These are phyloP conservation scores for Zelostemma sp. DNA, from an alignment of 1,140 invertebrate species.

Conservation along the genomic window DNA sequence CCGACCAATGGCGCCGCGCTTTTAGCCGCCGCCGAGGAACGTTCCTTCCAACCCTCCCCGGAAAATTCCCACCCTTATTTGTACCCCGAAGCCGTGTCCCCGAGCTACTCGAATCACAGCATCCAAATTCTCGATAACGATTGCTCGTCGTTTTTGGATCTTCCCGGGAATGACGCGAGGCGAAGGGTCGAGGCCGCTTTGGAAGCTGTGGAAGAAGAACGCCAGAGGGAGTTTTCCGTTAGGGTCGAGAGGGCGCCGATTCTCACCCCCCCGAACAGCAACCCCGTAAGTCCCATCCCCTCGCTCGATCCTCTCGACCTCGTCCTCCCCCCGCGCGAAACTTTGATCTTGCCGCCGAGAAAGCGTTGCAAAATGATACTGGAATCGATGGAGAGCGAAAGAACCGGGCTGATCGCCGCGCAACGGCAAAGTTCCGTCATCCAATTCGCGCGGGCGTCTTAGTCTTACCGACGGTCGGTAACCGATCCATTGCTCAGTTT, in stretches of 20 bases:
- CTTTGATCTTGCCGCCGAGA: constrained; percentile 79
- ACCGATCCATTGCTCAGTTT: no score
- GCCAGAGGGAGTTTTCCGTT: constrained; percentile 36
- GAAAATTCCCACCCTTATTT: constrained; percentile 49
- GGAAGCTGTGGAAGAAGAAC: constrained; percentile 70
- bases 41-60: constrained; percentile 38
- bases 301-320: constrained; percentile 74
- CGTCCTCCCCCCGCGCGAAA: constrained; percentile 72
- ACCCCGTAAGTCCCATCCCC: constrained; percentile 72
- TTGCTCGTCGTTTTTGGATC: constrained; percentile 57
- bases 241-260: constrained; percentile 64
- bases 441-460: constrained; percentile 79
- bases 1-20: constrained; percentile 51
- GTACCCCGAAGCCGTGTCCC: constrained; percentile 51
- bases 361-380: constrained; percentile 85
- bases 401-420: constrained; percentile 60
- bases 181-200: constrained; percentile 79
- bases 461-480: no score
- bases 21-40: constrained; percentile 56
- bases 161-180: constrained; percentile 75
- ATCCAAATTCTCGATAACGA: constrained; percentile 46
- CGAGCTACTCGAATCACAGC: constrained; percentile 44
- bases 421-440: constrained; percentile 83
- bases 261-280: constrained; percentile 77
- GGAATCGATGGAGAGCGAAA: constrained; percentile 75